Base-by-base conservation (phyloP, 2,113 vertebrate species). In the Elephantulus edwardii region DNA sequence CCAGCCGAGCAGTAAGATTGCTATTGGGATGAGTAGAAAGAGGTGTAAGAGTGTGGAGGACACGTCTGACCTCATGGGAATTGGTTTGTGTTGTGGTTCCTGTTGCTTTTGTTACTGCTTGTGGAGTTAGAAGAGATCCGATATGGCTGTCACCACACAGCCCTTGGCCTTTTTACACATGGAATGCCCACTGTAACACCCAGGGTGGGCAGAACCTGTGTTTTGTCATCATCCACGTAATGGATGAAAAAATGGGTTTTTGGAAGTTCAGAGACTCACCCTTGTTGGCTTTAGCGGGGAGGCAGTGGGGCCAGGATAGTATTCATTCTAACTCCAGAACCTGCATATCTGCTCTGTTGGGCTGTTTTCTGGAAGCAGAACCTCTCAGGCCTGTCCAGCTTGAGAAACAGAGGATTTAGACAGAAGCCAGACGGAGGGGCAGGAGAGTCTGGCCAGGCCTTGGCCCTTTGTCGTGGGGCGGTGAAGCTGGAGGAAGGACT, bases 221-320 rank as follows among this genome's bases (percentile, higher is more conserved):
- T 2, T 0, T 2, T 0, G 10, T 3, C n/a, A 8, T 22, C 0
- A 2, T 8, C 52, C 48, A 11, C 24, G 68, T n/a, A 12, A 17
- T 28, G 56, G 82, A 62, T 46, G 62, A 30, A 60, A 40, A 72
- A 46, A 11, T 10, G 33, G 70, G 16, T 38, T 8, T 42, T 22
- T n/a, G 8, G 42, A 54, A 28, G 54, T 28, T 33, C 8, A 0
- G 19, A 64, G 66, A 44, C 87, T 71, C 35, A 50, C 4, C 11
- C 4, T 20, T 2, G 4, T 20, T 2, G 4, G 58, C 42, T 4
- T 3, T 38, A 28, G 62, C 24, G 5, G 12, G 76, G 35, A 44
- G 35, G 12, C 3, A 3, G 79, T 10, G 26, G 56, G 52, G 40
- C 20, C 8, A 14, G 44, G 40, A 12, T n/a, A n/a, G n/a, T n/a